Base-by-base conservation (phyloP, 2,888 invertebrate species). In the Allacma fusca region DNA sequence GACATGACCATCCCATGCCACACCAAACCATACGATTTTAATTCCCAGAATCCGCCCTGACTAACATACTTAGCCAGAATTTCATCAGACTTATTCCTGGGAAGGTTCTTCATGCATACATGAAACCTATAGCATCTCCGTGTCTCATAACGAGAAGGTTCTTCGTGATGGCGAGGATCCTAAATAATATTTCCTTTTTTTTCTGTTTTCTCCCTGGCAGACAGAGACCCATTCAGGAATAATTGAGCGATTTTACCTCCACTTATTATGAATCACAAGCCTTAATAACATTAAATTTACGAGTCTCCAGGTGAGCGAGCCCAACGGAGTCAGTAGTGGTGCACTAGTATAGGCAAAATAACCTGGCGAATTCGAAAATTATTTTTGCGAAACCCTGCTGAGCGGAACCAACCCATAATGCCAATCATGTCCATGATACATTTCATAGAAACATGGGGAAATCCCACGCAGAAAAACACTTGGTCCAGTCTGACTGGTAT, bases 371-470 rank as follows among this genome's bases (percentile, higher is more conserved):
- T 50, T 50, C 50, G 7, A 9, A n/a, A 50, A 50, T 50, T 50
- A 50, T 50, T 50, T 50, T 50, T 50, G 50, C 50, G 50, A 50
- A 50, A 50, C n/a, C 50, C 50, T 9, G 50, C 50, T 50, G 50
- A 50, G 50, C n/a, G 50, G 50, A 50, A 19, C 50, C 50, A 50
- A 50, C 50, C 50, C 50, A 50, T 19, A 50, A 50, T n/a, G 50
- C n/a, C 50, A 50, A 50, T 50, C 50, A 50, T 50, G 50, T 4
- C 19, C n/a, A 50, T 5, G 50, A 50, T 50, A 13, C 50, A 50
- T 50, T 50, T 13, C 34, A 34, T 9, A 34, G 34, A 4, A 34
- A 9, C 5, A 1, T 1, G 50, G 50, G 19, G 16, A 50, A n/a
- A 50, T 50, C 50, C 50, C 50, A 50, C 2, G 19, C 2, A 19